phyloP scores from a whole-genome alignment of 2,113 vertebrate species.

The Speoplatyrhinus poulsoni region DNA sequence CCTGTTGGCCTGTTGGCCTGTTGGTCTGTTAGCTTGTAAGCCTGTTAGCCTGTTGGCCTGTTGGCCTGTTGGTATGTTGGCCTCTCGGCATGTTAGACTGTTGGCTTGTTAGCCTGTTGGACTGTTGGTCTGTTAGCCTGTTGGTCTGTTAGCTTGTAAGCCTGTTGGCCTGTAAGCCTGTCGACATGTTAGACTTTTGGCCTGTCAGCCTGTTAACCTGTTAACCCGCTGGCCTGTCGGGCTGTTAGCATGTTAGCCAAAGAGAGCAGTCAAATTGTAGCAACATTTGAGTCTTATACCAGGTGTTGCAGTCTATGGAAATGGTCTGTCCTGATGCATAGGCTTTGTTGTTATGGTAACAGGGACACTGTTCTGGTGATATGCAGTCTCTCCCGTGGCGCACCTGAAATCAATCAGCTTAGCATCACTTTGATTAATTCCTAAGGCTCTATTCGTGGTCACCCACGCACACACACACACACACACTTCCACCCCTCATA shows the following conservation, averaged over 20 bases:
- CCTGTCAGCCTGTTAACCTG: background rate
- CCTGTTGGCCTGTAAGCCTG: background rate
- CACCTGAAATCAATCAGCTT: slow-evolving; percentile 77
- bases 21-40: too few species aligned
- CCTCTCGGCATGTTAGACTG: too few species aligned
- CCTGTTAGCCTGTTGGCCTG: too few species aligned
- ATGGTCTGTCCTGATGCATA: slow-evolving; percentile 82
- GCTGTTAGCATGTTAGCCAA: background rate
- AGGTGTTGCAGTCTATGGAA: slow-evolving; percentile 88
- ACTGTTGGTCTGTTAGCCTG: too few species aligned
- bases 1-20: too few species aligned
- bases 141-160: too few species aligned
- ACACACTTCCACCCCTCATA: background rate
- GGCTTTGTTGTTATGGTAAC: slow-evolving; percentile 88
- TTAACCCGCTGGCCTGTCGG: background rate
- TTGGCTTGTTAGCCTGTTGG: too few species aligned
- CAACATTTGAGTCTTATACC: slow-evolving; percentile 76
- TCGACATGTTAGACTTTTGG: background rate
- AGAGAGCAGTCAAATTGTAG: slow-evolving; percentile 9
- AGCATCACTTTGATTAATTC: slow-evolving; percentile 20
- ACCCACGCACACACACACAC: slow-evolving; percentile 50
- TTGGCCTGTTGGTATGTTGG: too few species aligned
- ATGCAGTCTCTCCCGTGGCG: slow-evolving; percentile 84
- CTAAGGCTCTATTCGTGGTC: background rate
- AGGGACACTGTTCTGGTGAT: slow-evolving; percentile 85